Base-by-base conservation (phyloP, 2,113 vertebrate species). In the Eubucco bourcierii region DNA sequence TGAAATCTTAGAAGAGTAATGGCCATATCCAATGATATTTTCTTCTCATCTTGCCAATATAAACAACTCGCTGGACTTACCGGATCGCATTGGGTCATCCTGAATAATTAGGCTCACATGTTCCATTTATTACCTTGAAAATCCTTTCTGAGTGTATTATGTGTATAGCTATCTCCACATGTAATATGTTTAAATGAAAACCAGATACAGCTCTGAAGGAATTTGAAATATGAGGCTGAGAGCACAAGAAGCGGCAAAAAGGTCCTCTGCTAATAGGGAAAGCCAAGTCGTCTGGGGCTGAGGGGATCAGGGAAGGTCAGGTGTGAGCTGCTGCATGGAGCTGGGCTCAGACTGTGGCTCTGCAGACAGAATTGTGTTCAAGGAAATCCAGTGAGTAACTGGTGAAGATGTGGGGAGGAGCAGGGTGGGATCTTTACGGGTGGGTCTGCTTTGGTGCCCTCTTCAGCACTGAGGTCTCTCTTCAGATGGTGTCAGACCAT, bases 141-240 rank as follows among this genome's bases (percentile, higher is more conserved):
- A 96, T 87, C 90, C 94, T 95, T 93, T 92, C 94, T 86, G 81
- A 34, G 90, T 94, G 84, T 93, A 90, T 88, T 93, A 41, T 53
- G 47, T 52, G 46, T 74, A 24, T 81, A 14, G 64, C 13, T 80
- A 4, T 90, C 10, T 80, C 47, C 75, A 61, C 83, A 90, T 76
- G 91, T 82, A 96, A 80, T 95, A 90, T 82, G 74, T 88, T 93
- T 83, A 95, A 97, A 97, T 97, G 95, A 96, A 96, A 97, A 96
- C 95, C 97, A 97, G 97, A 97, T 84, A 90, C 87, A 31, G 64
- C 88, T 93, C 61, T 0, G 1, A 89, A 96, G 88, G 96, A 97
- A 97, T 97, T 94, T 96, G 96, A 97, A 97, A 95, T 97, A 97
- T 96, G 97, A 97, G 88, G 90, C 94, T 91, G 84, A 90, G 93